Base-by-base conservation (phyloP, 2,113 vertebrate genomes). In the Alethe diademata region DNA sequence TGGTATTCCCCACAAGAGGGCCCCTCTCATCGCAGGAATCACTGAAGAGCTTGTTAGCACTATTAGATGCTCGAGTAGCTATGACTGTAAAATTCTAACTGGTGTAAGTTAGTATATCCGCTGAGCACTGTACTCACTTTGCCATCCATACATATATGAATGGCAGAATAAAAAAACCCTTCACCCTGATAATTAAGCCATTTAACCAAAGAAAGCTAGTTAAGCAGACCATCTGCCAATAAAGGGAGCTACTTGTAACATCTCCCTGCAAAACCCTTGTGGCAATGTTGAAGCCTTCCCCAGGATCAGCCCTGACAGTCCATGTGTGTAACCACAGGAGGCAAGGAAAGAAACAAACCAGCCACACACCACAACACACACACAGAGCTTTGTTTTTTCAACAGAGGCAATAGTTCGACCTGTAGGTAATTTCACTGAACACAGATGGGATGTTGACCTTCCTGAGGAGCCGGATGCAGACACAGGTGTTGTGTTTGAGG, bases 401-500 rank as follows among this genome's bases (percentile, higher is more conserved):
- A 36, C 43, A 67, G 58, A 40, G 60, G 33, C 56, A 87, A 3
- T 50, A 87, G 42, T 11, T 82, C 25, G 16, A n/a, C n/a, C 50
- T 29, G 62, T 12, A 88, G 28, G 17, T 35, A 60, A 53, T 70
- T 91, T 73, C 45, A 57, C 15, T 45, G 20, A 51, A 36, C 35
- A 61, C 57, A 42, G 67, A 75, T 3, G 12, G 62, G 53, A 91
- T 43, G 51, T 33, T 91, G 93, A 81, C 43, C 84, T 92, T 86
- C 51, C 73, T 3, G 22, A 71, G 33, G 8, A 95, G 84, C 69
- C 12, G 19, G 84, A 94, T 92, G 16, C 73, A 57, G 43, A 33
- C 47, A 28, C 7, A 1, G 31, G n/a, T 2, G 22, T 38, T 86
- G 29, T 0, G 4, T 60, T 29, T 29, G 47, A 0, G 0, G 43